Percentiles rank a stretch among this genome's conserved stretches.
These are phyloP conservation scores for Neostethus bicornis DNA, from an alignment of 2,797 vertebrate species.

Conservation along the genomic window DNA sequence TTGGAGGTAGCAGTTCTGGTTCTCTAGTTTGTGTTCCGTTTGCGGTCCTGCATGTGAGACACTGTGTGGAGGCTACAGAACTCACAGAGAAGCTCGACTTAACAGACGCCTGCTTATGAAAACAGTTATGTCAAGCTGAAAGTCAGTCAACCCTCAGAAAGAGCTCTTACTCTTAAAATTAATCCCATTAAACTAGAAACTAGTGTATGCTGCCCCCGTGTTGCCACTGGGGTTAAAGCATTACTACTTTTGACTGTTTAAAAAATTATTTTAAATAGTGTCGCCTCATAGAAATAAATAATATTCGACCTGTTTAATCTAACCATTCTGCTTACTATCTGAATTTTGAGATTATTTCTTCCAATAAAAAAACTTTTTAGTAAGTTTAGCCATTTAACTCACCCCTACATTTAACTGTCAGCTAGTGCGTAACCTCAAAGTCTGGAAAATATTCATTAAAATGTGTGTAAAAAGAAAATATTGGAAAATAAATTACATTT, in stretches of 20 bases:
- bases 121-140: neutral
- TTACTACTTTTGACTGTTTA: neutral
- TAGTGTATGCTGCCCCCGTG: conserved; percentile 5
- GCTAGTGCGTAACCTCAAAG: too few species aligned
- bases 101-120: neutral
- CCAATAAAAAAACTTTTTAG: too few species aligned
- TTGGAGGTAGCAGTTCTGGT: conserved; percentile 49
- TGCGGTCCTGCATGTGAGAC: conserved; percentile 39
- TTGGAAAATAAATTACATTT: too few species aligned
- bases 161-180: conserved; percentile 1
- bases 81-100: conserved; percentile 7
- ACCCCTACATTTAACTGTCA: too few species aligned
- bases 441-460: neutral
- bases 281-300: neutral
- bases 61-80: conserved; percentile 23
- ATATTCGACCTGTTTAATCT: too few species aligned
- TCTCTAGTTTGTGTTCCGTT: conserved; percentile 61
- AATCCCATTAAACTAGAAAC: neutral
- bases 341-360: neutral
- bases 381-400: too few species aligned
- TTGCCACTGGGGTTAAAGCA: neutral
- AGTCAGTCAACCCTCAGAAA: neutral
- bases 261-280: neutral
- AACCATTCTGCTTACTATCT: neutral
- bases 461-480: neutral